A percentile compares a stretch with the other conserved stretches of the same genome.
These are phyloP conservation scores for Galbula dea DNA, from an alignment of 2,113 vertebrate genomes.

Conservation along the genomic window DNA sequence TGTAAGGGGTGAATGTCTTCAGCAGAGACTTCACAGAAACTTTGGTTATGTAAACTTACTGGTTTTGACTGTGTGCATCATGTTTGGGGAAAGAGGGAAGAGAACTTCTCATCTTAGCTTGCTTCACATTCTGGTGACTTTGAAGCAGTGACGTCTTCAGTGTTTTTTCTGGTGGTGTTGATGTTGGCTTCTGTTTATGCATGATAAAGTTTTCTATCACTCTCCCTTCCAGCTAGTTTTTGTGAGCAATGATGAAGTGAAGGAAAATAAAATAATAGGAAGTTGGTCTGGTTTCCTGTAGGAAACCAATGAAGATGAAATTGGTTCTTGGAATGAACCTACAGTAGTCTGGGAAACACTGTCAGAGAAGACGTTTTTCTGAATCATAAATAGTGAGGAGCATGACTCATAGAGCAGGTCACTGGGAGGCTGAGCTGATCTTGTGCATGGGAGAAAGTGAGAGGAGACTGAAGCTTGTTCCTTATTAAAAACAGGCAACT, in stretches of 20 bases:
- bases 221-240: slow-evolving; percentile 75
- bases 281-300: slow-evolving; percentile 82
- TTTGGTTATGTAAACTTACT: background rate
- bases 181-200: slow-evolving; percentile 64
- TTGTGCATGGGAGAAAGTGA: slow-evolving; percentile 68
- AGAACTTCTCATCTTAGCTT: slow-evolving; percentile 55
- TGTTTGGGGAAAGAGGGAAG: background rate
- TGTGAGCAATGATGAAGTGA: slow-evolving; percentile 75
- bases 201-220: slow-evolving; percentile 68
- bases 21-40: background rate
- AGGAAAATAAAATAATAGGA: slow-evolving; percentile 84
- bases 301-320: slow-evolving; percentile 81
- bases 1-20: background rate
- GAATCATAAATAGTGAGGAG: slow-evolving; percentile 75
- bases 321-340: slow-evolving; percentile 79
- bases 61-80: background rate
- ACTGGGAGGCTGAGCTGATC: slow-evolving; percentile 70
- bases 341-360: slow-evolving; percentile 76
- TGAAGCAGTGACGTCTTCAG: slow-evolving; percentile 39
- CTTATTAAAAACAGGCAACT: slow-evolving; percentile 62
- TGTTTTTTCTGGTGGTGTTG: slow-evolving; percentile 65
- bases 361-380: slow-evolving; percentile 74
- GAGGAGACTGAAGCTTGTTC: slow-evolving; percentile 49
- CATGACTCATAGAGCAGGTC: slow-evolving; percentile 76
- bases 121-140: slow-evolving; percentile 44